phyloP scores from a whole-genome alignment of 2,113 vertebrate species.

The Pyxicephalus adspersus region DNA sequence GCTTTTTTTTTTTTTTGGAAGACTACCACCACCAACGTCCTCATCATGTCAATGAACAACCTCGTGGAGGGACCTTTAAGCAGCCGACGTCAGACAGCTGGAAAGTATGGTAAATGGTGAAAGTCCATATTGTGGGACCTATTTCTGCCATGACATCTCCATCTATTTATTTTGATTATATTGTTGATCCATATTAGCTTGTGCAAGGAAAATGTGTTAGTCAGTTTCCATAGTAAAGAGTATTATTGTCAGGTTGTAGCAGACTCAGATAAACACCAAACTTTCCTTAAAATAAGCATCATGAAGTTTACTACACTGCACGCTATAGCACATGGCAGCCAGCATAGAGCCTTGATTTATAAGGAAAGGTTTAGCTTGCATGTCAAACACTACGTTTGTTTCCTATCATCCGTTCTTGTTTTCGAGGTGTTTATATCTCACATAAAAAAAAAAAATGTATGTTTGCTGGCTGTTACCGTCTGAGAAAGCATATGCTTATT shows the following conservation, averaged over 20 bases:
- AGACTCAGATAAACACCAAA: constrained; percentile 20
- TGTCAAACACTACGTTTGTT: neutral
- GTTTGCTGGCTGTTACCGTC: no score
- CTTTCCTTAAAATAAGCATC: constrained; percentile 30
- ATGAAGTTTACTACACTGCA: constrained; percentile 45
- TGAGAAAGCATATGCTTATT: no score
- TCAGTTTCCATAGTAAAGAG: neutral
- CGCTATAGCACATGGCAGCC: constrained; percentile 33
- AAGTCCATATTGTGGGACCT: neutral
- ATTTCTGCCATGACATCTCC: neutral
- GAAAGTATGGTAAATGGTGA: constrained; percentile 56
- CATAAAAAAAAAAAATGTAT: no score
- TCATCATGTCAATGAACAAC: constrained; percentile 56
- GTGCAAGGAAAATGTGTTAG: neutral
- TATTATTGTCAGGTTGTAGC: neutral
- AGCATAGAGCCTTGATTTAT: neutral
- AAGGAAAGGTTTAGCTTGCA: neutral
- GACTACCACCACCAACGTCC: neutral
- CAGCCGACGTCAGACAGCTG: constrained; percentile 45
- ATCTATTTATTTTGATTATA: neutral
- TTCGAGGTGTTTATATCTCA: no score
- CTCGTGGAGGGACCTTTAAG: constrained; percentile 51
- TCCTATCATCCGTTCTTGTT: neutral
- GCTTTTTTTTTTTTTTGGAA: constrained; percentile 15
- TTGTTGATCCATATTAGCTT: neutral